phyloP scores from a whole-genome alignment of 2,113 vertebrate species.

The Campylomormyrus tamandua region DNA sequence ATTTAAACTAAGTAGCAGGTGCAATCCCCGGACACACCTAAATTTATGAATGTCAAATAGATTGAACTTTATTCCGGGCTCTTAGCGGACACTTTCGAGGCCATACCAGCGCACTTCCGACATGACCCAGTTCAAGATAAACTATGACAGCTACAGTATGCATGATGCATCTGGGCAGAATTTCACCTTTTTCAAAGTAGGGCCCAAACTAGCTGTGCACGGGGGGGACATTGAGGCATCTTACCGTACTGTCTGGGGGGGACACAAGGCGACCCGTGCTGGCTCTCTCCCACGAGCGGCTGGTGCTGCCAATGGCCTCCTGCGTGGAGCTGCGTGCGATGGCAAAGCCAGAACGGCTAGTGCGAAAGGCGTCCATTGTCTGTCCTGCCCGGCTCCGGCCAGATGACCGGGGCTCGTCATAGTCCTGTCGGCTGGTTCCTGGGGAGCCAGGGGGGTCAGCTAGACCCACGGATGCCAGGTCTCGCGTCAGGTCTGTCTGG shows the following conservation, averaged over 20 bases:
- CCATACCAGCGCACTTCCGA: neutral
- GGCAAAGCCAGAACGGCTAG: neutral
- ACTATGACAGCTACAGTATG: neutral
- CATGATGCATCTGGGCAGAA: neutral
- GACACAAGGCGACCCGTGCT: neutral
- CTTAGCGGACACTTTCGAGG: neutral
- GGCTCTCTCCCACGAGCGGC: constrained; percentile 48
- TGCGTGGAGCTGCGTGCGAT: constrained; percentile 20
- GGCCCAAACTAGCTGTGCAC: neutral
- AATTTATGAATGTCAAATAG: neutral
- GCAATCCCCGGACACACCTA: neutral
- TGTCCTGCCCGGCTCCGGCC: constrained; percentile 24
- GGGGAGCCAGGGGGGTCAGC: constrained; percentile 45
- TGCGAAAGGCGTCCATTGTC: constrained; percentile 9
- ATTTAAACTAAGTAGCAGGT: neutral
- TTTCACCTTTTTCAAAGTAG: neutral
- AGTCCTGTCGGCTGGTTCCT: neutral
- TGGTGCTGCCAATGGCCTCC: constrained; percentile 1
- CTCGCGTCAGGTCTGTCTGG: constrained; percentile 65
- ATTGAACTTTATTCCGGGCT: neutral
- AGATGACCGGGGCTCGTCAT: neutral
- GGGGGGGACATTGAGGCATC: neutral
- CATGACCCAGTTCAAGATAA: constrained; percentile 1
- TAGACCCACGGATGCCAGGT: constrained; percentile 61
- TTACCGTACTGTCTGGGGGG: constrained; percentile 5